Percentiles rank a stretch among this genome's conserved stretches.
phyloP scores from a whole-genome alignment of 2,113 vertebrate species.

The Trogon melanurus region DNA sequence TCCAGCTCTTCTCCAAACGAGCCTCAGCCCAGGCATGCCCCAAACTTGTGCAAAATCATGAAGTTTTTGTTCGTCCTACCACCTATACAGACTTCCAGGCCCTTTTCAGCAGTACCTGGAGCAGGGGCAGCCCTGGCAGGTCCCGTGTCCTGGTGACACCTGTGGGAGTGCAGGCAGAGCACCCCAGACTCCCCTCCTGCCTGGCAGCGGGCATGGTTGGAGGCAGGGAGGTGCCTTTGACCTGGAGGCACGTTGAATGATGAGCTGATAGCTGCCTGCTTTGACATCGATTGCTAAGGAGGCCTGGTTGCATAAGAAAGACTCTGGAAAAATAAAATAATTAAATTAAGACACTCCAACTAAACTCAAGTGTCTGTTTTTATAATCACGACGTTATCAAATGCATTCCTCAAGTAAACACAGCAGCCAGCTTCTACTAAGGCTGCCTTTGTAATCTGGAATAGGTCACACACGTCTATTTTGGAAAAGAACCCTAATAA shows the following conservation, averaged over 20 bases:
- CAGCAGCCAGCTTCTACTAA: neutral
- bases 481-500: neutral
- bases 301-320: neutral
- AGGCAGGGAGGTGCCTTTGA: rapidly evolving
- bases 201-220: neutral
- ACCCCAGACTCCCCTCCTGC: neutral
- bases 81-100: rapidly evolving
- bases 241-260: neutral
- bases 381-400: neutral
- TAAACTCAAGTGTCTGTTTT: neutral
- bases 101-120: neutral
- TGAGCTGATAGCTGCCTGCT: neutral
- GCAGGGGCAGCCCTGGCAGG: rapidly evolving
- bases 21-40: neutral
- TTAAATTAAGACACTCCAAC: neutral
- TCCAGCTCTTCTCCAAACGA: neutral
- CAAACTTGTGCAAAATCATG: neutral
- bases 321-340: neutral
- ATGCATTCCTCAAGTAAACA: neutral
- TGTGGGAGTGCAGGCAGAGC: neutral
- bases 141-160: rapidly evolving
- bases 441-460: neutral
- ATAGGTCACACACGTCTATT: neutral
- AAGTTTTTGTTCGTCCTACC: neutral
- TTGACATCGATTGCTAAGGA: neutral